Percentiles rank a stretch among this genome's conserved stretches.
phyloP scores from a whole-genome alignment of 2,113 vertebrate genomes.

The Parus major region DNA sequence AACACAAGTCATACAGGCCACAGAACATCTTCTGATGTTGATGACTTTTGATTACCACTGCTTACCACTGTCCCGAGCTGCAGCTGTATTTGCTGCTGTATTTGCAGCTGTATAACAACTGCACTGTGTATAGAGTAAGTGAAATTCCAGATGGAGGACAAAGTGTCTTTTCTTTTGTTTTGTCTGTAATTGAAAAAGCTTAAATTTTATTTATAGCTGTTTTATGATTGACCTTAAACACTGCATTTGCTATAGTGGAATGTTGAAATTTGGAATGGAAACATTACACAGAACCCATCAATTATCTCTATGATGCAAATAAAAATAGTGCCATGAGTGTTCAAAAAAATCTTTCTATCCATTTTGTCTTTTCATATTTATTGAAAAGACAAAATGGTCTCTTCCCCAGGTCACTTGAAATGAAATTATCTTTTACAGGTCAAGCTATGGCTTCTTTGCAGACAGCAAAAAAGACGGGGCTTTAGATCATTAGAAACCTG shows the following conservation, averaged over 20 bases:
- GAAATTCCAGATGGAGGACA: constrained; percentile 13
- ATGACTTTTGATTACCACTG: constrained; percentile 4
- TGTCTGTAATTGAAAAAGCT: neutral
- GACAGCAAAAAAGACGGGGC: neutral
- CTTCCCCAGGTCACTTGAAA: constrained; percentile 31
- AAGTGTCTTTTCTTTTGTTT: neutral
- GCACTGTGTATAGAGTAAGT: neutral
- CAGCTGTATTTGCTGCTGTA: neutral
- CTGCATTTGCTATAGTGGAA: neutral
- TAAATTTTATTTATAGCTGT: neutral
- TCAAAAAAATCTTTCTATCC: constrained; percentile 7
- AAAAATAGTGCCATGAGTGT: neutral
- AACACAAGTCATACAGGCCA: neutral
- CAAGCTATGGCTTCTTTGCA: neutral
- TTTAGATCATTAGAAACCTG: neutral
- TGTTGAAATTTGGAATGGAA: neutral
- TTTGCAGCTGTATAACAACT: too few relatives aligned
- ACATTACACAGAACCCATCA: neutral
- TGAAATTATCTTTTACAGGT: constrained; percentile 39
- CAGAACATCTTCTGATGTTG: constrained; percentile 25
- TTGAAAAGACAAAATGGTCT: neutral
- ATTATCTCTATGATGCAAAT: neutral
- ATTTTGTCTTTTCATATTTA: constrained; percentile 14
- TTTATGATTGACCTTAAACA: constrained; percentile 25
- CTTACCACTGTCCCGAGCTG: neutral